A percentile compares a stretch with the other conserved stretches of the same genome.
Evolutionary conservation across 2,888 invertebrate genomes (phyloP).

Genomic region (Drosophila helvetica): DNA sequence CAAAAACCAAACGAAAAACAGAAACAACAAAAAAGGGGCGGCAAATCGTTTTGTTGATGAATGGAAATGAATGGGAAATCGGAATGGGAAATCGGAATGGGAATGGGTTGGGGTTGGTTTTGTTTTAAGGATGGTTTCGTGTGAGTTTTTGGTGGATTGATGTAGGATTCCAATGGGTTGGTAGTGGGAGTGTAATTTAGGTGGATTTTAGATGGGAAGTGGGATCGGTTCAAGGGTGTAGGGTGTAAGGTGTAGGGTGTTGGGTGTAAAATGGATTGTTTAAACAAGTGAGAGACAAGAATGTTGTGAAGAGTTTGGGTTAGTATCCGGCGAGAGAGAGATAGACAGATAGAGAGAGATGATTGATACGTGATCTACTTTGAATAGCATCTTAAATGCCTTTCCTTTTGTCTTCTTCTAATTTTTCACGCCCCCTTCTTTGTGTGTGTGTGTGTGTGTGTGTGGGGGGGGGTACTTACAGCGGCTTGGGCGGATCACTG

Average conservation of each 20-base stretch:
- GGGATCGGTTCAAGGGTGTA: neutral
- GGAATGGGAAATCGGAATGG: conserved; percentile 6
- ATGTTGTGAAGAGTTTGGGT: conserved; percentile 41
- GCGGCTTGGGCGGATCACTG: conserved; percentile 97
- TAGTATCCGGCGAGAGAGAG: conserved; percentile 26
- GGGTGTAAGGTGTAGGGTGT: neutral
- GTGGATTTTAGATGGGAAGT: neutral
- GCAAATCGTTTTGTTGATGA: conserved; percentile 46
- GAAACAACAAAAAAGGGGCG: conserved; percentile 41
- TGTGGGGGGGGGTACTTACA: conserved; percentile 88
- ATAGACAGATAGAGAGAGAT: conserved; percentile 25
- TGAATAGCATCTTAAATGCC: neutral
- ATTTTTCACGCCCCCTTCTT: conserved; percentile 46
- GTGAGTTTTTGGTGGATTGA: neutral
- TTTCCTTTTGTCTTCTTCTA: too few relatives aligned
- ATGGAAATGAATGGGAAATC: conserved; percentile 27
- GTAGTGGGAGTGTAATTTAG: neutral
- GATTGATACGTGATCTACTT: conserved; percentile 22
- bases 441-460: conserved; percentile 1
- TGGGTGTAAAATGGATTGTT: conserved; percentile 21
- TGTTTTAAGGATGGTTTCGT: too few relatives aligned
- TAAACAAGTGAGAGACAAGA: conserved; percentile 42
- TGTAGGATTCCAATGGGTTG: neutral
- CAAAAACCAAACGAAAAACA: conserved; percentile 45
- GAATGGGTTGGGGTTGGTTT: too few relatives aligned